phyloP scores from a whole-genome alignment of 2,797 vertebrate species.

The Synanceia verrucosa region DNA sequence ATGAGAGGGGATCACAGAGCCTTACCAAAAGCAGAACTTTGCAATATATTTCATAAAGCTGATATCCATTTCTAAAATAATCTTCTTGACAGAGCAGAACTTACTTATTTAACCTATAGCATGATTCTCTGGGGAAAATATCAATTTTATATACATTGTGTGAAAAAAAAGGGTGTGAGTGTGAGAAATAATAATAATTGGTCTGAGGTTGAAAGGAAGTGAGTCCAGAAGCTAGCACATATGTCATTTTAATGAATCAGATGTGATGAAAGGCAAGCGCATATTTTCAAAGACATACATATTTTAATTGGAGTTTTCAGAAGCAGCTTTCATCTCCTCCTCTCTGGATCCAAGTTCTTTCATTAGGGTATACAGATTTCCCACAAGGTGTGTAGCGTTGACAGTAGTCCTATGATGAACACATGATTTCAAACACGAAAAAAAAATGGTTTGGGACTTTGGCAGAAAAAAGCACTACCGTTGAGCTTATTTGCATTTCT shows the following conservation, averaged over 20 bases:
- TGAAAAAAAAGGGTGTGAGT: not conserved
- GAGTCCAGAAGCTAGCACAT: conserved; percentile 65
- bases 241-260: conserved; percentile 74
- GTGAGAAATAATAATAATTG: conserved; percentile 66
- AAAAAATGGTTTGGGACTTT: not conserved
- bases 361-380: conserved; percentile 24
- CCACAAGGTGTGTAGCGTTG: conserved; percentile 32
- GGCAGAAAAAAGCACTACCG: not conserved
- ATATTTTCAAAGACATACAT: conserved; percentile 72
- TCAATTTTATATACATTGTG: not conserved
- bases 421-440: not conserved
- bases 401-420: conserved; percentile 4
- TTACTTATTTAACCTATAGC: conserved; percentile 1
- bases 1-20: conserved; percentile 37
- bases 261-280: conserved; percentile 68
- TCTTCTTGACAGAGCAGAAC: conserved; percentile 7
- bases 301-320: conserved; percentile 75
- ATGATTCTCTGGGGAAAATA: not conserved
- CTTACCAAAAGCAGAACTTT: conserved; percentile 20
- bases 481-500: conserved; percentile 15
- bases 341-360: conserved; percentile 40
- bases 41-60: conserved; percentile 12
- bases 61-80: conserved; percentile 21
- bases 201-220: conserved; percentile 70
- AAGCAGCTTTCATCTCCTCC: conserved; percentile 61